Conservation (phyloP, 53 echinoderm and acorn worm genomes). For the Temnopleurus reevesii region DNA sequence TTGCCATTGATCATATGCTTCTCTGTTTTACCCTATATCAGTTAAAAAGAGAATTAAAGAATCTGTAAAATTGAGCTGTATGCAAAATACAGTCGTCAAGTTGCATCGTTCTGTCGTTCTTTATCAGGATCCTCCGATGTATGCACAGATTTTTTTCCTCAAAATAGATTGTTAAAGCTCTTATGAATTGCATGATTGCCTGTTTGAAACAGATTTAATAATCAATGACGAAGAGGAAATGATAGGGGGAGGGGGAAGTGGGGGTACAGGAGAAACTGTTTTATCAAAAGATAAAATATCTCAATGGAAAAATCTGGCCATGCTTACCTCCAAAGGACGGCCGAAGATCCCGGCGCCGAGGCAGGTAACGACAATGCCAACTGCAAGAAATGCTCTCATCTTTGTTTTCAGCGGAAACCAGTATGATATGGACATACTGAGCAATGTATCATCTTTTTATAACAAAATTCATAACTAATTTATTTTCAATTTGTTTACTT, state of each 20-base stretch:
- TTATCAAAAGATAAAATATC: neutral
- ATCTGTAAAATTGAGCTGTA: too few species aligned
- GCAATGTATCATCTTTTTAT: too few species aligned
- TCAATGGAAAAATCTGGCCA: neutral
- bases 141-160: too few species aligned
- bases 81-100: too few species aligned
- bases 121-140: too few species aligned
- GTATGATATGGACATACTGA: too few species aligned
- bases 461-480: too few species aligned
- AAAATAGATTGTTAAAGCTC: too few species aligned
- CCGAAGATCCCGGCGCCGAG: neutral
- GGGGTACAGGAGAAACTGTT: neutral
- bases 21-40: neutral
- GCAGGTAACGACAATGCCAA: neutral
- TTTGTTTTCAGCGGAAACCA: neutral
- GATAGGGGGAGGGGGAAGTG: neutral
- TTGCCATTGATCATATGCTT: neutral
- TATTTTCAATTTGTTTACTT: too few species aligned
- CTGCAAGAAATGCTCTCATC: neutral
- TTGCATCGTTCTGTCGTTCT: too few species aligned
- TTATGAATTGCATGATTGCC: too few species aligned
- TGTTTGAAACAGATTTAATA: too few species aligned
- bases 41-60: neutral
- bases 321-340: neutral
- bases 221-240: neutral